phyloP scores from a whole-genome alignment of 2,113 vertebrate genomes.

The Dasyurus viverrinus region DNA sequence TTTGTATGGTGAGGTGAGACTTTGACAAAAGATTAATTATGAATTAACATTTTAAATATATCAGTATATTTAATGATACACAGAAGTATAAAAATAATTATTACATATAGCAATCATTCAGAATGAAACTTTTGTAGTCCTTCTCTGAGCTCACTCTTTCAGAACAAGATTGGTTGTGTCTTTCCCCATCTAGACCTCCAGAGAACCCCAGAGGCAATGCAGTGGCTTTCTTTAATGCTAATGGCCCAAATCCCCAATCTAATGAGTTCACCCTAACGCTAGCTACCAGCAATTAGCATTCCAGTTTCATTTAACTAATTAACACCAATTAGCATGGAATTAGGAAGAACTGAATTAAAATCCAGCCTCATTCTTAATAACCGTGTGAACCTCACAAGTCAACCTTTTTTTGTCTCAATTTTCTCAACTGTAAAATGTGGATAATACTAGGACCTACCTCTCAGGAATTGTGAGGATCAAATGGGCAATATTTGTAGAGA shows the following conservation, averaged over 20 bases:
- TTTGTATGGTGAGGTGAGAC: neutral
- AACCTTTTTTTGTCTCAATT: neutral
- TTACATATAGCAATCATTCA: neutral
- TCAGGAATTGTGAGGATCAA: neutral
- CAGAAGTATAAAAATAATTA: neutral
- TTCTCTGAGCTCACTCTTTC: neutral
- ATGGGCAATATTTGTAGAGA: neutral
- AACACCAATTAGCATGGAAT: neutral
- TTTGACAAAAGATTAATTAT: neutral
- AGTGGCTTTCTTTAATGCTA: neutral
- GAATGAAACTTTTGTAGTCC: neutral
- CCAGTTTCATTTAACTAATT: neutral
- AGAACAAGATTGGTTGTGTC: neutral
- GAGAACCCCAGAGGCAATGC: neutral
- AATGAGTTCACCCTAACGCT: neutral
- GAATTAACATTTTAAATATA: neutral
- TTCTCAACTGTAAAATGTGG: neutral
- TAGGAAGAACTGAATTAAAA: neutral
- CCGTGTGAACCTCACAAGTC: no score
- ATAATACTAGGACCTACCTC: neutral
- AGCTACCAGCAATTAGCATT: neutral
- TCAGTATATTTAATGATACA: neutral
- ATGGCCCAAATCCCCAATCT: neutral
- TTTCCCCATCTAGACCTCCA: neutral
- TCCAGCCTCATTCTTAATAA: neutral